Percentiles rank a stretch among this genome's conserved stretches.
Conservation (phyloP, 2,888 invertebrate species). For the Adela reaumurella region DNA sequence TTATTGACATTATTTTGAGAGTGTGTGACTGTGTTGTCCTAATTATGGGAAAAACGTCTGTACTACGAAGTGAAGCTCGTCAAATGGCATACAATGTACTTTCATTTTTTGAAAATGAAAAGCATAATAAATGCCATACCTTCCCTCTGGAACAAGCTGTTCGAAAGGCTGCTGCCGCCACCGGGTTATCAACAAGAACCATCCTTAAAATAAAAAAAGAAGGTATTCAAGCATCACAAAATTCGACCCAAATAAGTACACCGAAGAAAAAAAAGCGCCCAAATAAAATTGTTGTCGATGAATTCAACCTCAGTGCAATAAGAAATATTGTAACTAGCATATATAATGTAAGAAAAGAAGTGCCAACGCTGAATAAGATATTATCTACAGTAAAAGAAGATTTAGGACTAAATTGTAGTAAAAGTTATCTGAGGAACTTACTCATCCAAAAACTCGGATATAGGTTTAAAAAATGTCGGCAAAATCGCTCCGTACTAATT, state of each 20-base stretch:
- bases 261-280: slow-evolving; percentile 12
- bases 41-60: too few species aligned
- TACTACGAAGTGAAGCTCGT: slow-evolving; percentile 7
- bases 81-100: slow-evolving; percentile 13
- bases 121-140: slow-evolving; percentile 11
- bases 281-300: slow-evolving; percentile 10
- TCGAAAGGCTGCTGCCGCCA: slow-evolving; percentile 10
- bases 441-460: too few species aligned
- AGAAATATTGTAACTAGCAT: slow-evolving; percentile 14
- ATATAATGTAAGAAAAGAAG: slow-evolving; percentile 13
- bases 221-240: slow-evolving; percentile 10
- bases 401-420: neutral
- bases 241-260: slow-evolving; percentile 13
- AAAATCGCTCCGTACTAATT: slow-evolving; percentile 10
- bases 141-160: slow-evolving; percentile 11
- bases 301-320: slow-evolving; percentile 11
- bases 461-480: slow-evolving; percentile 11
- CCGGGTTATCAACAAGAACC: slow-evolving; percentile 12
- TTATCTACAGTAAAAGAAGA: neutral
- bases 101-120: slow-evolving; percentile 13
- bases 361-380: slow-evolving; percentile 14
- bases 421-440: too few species aligned
- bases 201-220: slow-evolving; percentile 10
- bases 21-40: too few species aligned
- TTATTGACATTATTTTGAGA: too few species aligned